phyloP scores from a whole-genome alignment of 2,113 vertebrate genomes.

The Mellivora capensis region DNA sequence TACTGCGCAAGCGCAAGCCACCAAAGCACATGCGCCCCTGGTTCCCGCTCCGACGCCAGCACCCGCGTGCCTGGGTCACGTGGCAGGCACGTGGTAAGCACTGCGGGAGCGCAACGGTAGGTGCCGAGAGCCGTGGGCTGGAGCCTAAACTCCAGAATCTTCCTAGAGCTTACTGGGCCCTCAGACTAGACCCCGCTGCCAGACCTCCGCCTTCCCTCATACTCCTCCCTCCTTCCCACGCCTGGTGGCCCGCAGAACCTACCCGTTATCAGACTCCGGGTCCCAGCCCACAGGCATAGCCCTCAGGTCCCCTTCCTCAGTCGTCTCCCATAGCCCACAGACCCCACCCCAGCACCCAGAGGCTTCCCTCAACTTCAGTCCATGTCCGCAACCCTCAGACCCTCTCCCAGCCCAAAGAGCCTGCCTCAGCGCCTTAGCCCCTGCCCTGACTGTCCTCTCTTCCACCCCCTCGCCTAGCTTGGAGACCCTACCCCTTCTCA shows the following conservation, averaged over 20 bases:
- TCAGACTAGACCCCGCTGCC: not conserved
- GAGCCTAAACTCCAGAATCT: not conserved
- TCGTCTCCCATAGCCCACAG: not conserved
- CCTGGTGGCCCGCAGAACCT: not conserved
- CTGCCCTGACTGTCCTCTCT: not conserved
- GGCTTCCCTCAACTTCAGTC: not conserved
- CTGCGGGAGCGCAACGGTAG: not conserved
- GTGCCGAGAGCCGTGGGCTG: not conserved
- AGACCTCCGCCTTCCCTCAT: not conserved
- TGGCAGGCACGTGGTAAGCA: not conserved
- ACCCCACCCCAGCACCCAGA: not conserved
- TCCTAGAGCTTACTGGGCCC: not conserved
- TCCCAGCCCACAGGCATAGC: no score
- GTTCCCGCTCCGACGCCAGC: accelerated
- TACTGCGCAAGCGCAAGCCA: not conserved
- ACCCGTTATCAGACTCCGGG: not conserved
- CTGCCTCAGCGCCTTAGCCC: not conserved
- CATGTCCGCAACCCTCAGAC: not conserved
- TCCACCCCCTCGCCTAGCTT: not conserved
- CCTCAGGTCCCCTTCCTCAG: not conserved
- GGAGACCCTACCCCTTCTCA: not conserved
- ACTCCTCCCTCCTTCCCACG: not conserved
- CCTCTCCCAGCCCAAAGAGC: not conserved
- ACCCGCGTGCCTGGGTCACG: not conserved
- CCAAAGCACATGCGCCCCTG: not conserved